Base-by-base conservation (phyloP, 1,140 invertebrate species). In the Bombus confusus region DNA sequence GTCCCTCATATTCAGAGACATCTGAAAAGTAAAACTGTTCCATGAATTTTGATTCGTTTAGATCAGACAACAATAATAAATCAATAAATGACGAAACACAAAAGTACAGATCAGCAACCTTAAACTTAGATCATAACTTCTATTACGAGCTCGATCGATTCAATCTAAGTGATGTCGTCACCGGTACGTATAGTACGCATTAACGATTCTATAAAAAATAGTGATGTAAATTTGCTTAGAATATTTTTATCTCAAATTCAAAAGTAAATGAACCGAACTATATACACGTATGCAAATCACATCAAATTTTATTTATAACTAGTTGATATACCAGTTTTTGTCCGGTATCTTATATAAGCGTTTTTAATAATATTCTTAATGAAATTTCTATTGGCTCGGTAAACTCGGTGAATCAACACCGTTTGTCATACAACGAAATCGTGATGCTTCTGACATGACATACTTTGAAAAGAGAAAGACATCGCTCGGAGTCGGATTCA, bases 1-100 rank as follows among this genome's bases (percentile, higher is more conserved):
- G 87, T 97, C 97, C 88, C 97, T 97, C 87, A 99, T 96, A 95
- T 97, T 99, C 39, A 97, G 95, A 6, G 97, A 97, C 88, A 97
- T 96, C 97, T 98, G 92, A 47, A 94, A 91, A 57, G 2, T 9
- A 59, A 83, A 62, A 72, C 68, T 25, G 25, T 47, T 3, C 2
- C 15, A 66, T 66, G 34, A 3, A 66, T 9, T 34, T 34, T 2
- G n/a, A 34, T 18, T 66, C 64, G 28, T 66, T 34, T 22, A 34
- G 31, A 18, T 66, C 64, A 66, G 18, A 34, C 31, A 34, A 9
- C 6, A 34, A 34, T 31, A 66, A 34, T 62, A 12, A 66, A 66
- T 66, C 64, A 18, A 34, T 66, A 66, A 34, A 22, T 3, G 34
- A n/a, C 2, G 13, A 64, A 64, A 6, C 3, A 25, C 4, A 5